Evolutionary conservation across 2,113 vertebrate genomes (phyloP), one percentile per base, ranked within the genome.

Genomic region (Aldabrachelys gigantea): DNA sequence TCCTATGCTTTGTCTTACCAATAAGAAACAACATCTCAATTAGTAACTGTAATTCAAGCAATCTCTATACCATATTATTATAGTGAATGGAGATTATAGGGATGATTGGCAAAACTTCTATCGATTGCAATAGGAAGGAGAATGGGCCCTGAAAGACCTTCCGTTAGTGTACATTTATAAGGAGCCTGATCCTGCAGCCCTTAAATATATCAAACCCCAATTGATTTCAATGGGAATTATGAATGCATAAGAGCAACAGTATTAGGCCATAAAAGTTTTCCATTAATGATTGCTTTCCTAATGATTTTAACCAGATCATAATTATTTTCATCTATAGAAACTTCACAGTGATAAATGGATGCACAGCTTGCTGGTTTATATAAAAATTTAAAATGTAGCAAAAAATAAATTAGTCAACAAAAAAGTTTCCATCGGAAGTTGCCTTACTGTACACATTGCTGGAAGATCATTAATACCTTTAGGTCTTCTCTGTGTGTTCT

Each of bases 181-280:
- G 91, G n/a, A 27, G 85, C 52, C 95, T 94, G 31, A 89, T 94
- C 91, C 88, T 80, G 56, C 83, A 93, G 76, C 91, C 94, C 92
- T 94, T 85, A 90, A 69, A 92, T 56, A 92, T 47, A 89, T 29
- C 31, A 82, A 95, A 96, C 84, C 69, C 13, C 29, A 50, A 92
- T 3, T 75, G 84, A 95, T 91, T 59, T 87, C 81, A 89, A 56
- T 1, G 54, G 44, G n/a, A 24, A 62, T 81, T 0, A 0, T 76
- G 92, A 72, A 25, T 29, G n/a, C 49, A 5, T 13, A 96, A 83
- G 53, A 89, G 72, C 85, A 35, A 85, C 17, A 93, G 54, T 62
- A 89, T 57, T 91, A 82, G 79, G 88, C 79, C 88, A 52, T 75
- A 75, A 41, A 94, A 85, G 22, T 38, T 75, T 76, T 89, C 76